Evolutionary conservation across 2,113 vertebrate genomes (phyloP).

Genomic region (Bungarus multicinctus): DNA sequence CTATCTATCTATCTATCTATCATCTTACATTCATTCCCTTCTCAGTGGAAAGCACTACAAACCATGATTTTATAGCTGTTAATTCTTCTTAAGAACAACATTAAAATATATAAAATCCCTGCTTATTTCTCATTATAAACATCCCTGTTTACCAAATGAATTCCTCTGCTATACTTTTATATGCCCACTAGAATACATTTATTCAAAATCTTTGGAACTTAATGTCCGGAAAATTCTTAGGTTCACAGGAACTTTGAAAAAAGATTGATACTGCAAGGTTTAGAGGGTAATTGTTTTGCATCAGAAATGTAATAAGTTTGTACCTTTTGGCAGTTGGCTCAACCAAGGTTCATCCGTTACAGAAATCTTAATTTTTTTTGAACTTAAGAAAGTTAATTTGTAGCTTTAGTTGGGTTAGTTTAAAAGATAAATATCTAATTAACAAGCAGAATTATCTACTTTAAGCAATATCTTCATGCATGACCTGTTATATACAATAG

Average conservation of each 20-base stretch:
- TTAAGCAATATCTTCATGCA: slow-evolving; percentile 58
- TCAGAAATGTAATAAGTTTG: slow-evolving; percentile 47
- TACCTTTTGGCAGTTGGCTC: slow-evolving; percentile 29
- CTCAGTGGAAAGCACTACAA: slow-evolving; percentile 32
- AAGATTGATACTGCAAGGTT: slow-evolving; percentile 50
- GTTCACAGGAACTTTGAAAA: background rate
- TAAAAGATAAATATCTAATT: slow-evolving; percentile 69
- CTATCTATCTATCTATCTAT: background rate
- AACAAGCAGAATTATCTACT: slow-evolving; percentile 54
- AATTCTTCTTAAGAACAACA: slow-evolving; percentile 40
- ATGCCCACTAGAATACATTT: background rate
- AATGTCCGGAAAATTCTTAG: slow-evolving; percentile 14
- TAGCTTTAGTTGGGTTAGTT: slow-evolving; percentile 55
- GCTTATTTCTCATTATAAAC: slow-evolving; percentile 42
- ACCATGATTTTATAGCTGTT: slow-evolving; percentile 33
- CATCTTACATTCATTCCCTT: slow-evolving; percentile 4
- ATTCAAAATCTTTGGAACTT: background rate
- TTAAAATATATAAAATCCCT: slow-evolving; percentile 49
- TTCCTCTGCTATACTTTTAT: background rate
- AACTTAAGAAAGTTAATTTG: slow-evolving; percentile 61
- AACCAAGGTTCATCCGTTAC: slow-evolving; percentile 62
- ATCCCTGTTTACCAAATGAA: background rate
- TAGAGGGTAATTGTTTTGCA: slow-evolving; percentile 60
- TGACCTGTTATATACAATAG: slow-evolving; percentile 29
- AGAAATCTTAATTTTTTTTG: slow-evolving; percentile 65